phyloP scores from a whole-genome alignment of 2,888 invertebrate species.

The Hydrotaea cyrtoneurina region DNA sequence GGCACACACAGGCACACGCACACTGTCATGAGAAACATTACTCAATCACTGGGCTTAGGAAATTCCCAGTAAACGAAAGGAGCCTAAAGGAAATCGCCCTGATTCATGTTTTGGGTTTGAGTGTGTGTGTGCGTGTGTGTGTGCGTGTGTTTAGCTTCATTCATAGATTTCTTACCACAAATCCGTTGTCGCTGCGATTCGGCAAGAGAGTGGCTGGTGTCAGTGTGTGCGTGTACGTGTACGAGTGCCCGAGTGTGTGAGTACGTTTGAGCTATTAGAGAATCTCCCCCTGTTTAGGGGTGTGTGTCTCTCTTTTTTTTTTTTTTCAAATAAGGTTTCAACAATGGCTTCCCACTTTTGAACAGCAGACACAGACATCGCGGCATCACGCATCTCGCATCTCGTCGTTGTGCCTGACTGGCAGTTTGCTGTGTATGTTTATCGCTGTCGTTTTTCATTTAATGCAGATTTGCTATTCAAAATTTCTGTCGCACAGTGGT shows the following conservation, averaged over 20 bases:
- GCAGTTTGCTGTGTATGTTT: slow-evolving; percentile 17
- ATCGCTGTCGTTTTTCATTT: slow-evolving; percentile 3
- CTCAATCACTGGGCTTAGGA: slow-evolving; percentile 54
- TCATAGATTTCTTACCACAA: slow-evolving; percentile 45
- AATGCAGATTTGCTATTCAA: slow-evolving; percentile 33
- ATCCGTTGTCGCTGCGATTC: slow-evolving; percentile 23
- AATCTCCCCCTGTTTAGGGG: slow-evolving; percentile 36
- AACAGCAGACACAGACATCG: slow-evolving; percentile 52
- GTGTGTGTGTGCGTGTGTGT: slow-evolving; percentile 6
- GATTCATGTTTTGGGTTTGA: slow-evolving; percentile 19
- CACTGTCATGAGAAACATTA: slow-evolving; percentile 26
- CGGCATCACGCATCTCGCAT: slow-evolving; percentile 43
- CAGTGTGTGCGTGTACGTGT: not conserved
- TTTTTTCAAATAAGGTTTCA: slow-evolving; percentile 35
- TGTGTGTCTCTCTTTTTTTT: slow-evolving; percentile 14
- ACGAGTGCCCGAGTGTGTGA: not conserved
- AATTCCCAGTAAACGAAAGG: slow-evolving; percentile 15
- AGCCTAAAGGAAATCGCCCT: slow-evolving; percentile 37
- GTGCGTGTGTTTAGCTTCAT: slow-evolving; percentile 43
- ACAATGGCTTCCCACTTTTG: slow-evolving; percentile 64
- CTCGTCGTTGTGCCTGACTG: slow-evolving; percentile 28
- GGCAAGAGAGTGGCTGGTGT: not conserved
- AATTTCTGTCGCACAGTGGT: slow-evolving; percentile 22
- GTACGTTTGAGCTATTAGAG: slow-evolving; percentile 49
- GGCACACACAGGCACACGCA: not conserved